Evolutionary conservation across 2,113 vertebrate genomes (phyloP).

Genomic region (Genyomyrus donnyi): DNA sequence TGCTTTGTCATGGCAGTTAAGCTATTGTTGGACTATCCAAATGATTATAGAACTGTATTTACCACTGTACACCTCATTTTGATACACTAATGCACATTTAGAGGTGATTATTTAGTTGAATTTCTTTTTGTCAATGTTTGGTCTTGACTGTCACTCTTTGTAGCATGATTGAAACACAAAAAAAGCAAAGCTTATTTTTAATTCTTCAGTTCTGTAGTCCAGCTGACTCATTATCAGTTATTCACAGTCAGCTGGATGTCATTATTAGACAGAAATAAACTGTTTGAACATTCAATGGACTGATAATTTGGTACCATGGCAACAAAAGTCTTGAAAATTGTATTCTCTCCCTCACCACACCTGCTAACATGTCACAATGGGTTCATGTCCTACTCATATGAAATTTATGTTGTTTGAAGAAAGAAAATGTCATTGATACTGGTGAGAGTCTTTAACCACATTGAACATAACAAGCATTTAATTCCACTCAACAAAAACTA

Average conservation of each 20-base stretch:
- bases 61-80: not conserved
- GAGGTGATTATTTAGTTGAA: not conserved
- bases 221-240: not conserved
- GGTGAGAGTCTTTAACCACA: not conserved
- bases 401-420: not conserved
- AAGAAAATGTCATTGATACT: not conserved
- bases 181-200: not conserved
- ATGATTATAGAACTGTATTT: not conserved
- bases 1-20: not conserved
- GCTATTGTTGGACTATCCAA: not conserved
- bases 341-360: not conserved
- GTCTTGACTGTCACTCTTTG: not conserved
- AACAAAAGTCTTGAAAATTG: not conserved
- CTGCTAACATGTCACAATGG: not conserved
- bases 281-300: not conserved
- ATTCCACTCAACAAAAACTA: not conserved
- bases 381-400: not conserved
- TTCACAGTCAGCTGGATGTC: not conserved
- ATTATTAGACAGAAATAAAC: not conserved
- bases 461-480: not conserved
- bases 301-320: not conserved
- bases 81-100: not conserved
- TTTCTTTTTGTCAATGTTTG: not conserved
- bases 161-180: not conserved
- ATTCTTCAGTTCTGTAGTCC: not conserved